Evolutionary conservation across 1,140 invertebrate species (phyloP).

Genomic region (Brachionus paranguensis): DNA sequence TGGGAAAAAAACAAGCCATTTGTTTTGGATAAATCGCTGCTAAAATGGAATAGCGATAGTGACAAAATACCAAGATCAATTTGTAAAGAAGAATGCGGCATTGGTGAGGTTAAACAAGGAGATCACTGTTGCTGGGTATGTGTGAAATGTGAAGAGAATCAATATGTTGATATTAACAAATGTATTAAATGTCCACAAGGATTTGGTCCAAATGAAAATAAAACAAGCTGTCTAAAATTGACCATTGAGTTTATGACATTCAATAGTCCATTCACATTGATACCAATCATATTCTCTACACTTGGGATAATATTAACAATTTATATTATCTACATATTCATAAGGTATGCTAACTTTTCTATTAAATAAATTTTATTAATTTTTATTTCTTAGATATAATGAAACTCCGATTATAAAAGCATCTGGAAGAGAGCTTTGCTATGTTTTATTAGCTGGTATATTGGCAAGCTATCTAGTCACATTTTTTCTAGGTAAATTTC

Average conservation of each 20-base stretch:
- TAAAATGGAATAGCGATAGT: neutral
- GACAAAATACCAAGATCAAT: neutral
- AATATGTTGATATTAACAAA: neutral
- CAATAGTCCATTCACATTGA: constrained; percentile 56
- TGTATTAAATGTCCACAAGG: constrained; percentile 11
- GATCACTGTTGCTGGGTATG: constrained; percentile 39
- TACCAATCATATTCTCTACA: constrained; percentile 58
- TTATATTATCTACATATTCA: constrained; percentile 49
- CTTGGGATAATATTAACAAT: constrained; percentile 56
- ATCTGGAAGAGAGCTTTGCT: constrained; percentile 52
- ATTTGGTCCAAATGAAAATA: constrained; percentile 14
- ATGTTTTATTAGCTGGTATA: constrained; percentile 51
- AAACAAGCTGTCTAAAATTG: neutral
- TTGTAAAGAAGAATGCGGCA: constrained; percentile 22
- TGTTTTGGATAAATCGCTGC: neutral
- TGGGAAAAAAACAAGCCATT: constrained; percentile 38
- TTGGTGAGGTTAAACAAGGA: constrained; percentile 39
- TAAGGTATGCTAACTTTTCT: constrained; percentile 33
- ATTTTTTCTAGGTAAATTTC: constrained; percentile 39
- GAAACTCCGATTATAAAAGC: constrained; percentile 55
- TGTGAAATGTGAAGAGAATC: constrained; percentile 33
- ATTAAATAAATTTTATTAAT: neutral
- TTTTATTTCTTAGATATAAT: constrained; percentile 43
- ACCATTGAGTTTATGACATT: constrained; percentile 36
- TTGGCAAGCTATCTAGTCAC: constrained; percentile 43